A percentile compares a stretch with the other conserved stretches of the same genome.
phyloP scores from a whole-genome alignment of 1,140 invertebrate species.

The Hesperophylax magnus region DNA sequence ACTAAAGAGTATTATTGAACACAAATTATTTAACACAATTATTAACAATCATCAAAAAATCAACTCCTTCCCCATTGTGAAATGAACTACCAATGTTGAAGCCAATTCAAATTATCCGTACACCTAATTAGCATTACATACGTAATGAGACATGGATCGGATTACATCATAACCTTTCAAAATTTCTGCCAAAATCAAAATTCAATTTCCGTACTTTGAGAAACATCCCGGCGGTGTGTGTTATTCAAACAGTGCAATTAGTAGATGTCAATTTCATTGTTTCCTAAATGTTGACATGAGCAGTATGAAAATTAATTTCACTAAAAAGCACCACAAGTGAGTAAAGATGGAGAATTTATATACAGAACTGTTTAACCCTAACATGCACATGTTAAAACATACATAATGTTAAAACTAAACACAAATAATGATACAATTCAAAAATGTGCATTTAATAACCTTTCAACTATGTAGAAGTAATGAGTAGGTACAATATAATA shows the following conservation, averaged over 20 bases:
- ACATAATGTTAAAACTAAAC: background rate
- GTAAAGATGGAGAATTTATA: constrained; percentile 4
- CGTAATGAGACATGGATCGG: constrained; percentile 29
- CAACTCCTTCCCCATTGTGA: background rate
- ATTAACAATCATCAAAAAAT: background rate
- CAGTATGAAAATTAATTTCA: constrained; percentile 6
- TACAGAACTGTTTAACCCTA: constrained; percentile 2
- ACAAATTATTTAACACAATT: constrained; percentile 25
- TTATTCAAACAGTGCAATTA: constrained; percentile 17
- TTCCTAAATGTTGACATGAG: constrained; percentile 10
- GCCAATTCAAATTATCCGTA: constrained; percentile 16
- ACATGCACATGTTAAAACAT: constrained; percentile 10
- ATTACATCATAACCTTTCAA: constrained; percentile 24
- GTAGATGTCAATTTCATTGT: background rate
- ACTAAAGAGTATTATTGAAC: constrained; percentile 30
- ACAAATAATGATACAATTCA: background rate
- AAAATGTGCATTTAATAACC: background rate
- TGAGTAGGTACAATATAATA: background rate
- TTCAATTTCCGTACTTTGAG: background rate
- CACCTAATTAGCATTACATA: constrained; percentile 31
- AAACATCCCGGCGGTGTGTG: background rate
- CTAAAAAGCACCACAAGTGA: constrained; percentile 14
- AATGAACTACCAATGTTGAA: background rate
- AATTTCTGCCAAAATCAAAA: background rate
- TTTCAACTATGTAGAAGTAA: constrained; percentile 1